phyloP scores from a whole-genome alignment of 1,140 invertebrate genomes.

The Mesaphorura yosii region DNA sequence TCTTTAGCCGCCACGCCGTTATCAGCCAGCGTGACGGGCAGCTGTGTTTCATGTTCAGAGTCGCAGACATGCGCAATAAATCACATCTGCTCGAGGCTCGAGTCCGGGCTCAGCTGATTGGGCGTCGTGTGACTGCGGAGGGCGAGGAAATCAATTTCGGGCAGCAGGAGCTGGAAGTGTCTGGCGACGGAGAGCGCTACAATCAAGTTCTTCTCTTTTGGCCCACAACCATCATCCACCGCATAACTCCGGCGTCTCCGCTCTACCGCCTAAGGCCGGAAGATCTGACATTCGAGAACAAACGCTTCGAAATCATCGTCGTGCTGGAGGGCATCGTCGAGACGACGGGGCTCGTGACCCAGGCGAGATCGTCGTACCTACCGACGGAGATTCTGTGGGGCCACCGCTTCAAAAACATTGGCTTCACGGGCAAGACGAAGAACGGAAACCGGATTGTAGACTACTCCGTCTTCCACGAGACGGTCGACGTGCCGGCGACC shows the following conservation, averaged over 20 bases:
- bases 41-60: constrained; percentile 52
- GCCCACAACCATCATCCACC: constrained; percentile 52
- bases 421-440: constrained; percentile 68
- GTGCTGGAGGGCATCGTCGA: constrained; percentile 81
- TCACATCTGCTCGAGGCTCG: constrained; percentile 84
- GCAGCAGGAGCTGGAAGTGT: constrained; percentile 55
- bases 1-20: constrained; percentile 80
- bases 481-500: constrained; percentile 42
- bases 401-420: constrained; percentile 69
- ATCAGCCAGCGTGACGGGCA: constrained; percentile 38
- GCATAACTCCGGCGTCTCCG: constrained; percentile 57
- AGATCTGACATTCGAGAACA: background rate
- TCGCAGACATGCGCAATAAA: constrained; percentile 79
- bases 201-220: constrained; percentile 63
- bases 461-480: constrained; percentile 81
- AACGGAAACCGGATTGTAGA: constrained; percentile 82
- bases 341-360: constrained; percentile 36
- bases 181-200: constrained; percentile 55
- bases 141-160: constrained; percentile 46
- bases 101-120: constrained; percentile 71
- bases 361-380: constrained; percentile 72
- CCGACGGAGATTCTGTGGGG: constrained; percentile 87
- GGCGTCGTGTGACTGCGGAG: constrained; percentile 46
- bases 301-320: constrained; percentile 78
- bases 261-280: constrained; percentile 62